Base-by-base conservation (phyloP, 1,140 invertebrate species). In the Drosophila parvula region DNA sequence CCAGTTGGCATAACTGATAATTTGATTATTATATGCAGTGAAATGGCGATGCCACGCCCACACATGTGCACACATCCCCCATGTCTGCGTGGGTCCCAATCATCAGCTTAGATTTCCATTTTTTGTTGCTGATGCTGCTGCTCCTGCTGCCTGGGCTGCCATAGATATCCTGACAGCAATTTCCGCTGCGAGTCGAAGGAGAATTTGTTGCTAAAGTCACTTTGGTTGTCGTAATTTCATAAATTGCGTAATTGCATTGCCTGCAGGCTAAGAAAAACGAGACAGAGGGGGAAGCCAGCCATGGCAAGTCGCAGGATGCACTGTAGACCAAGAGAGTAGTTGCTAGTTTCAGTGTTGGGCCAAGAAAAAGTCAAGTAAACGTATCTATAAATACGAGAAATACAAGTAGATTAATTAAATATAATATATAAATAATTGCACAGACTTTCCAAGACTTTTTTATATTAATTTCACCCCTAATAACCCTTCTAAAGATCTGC, bases 221-320 rank as follows among this genome's bases (percentile, higher is more conserved):
- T 48, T 67, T 63, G 67, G 58, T 53, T 53, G 55, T 83, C 36
- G 61, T 79, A 83, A 83, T 83, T 79, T 76, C 61, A 83, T 76
- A 83, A 83, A 79, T 83, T 82, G 57, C 71, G 70, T 82, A 82
- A 82, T 82, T 83, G 80, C 76, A 83, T 79, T 79, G 63, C 30
- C 14, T 5, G 40, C 34, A 45, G 51, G 50, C 16, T 32, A 22
- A 16, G 11, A 41, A n/a, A 64, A 22, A n/a, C 0, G 34, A 8
- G 50, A n/a, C 5, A n/a, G 4, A 2, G 11, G 6, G 5, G 44
- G 5, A 2, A 45, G 18, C 16, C 38, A 0, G 5, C 30, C 30
- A 8, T 22, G 9, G 6, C 11, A 34, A 22, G 30, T 14, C 14
- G n/a, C 8, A n/a, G 12, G 30, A 44, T 38, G 32, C 18, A 36